Base-by-base conservation (phyloP, 2,797 vertebrate genomes). In the Sciurus vulgaris region DNA sequence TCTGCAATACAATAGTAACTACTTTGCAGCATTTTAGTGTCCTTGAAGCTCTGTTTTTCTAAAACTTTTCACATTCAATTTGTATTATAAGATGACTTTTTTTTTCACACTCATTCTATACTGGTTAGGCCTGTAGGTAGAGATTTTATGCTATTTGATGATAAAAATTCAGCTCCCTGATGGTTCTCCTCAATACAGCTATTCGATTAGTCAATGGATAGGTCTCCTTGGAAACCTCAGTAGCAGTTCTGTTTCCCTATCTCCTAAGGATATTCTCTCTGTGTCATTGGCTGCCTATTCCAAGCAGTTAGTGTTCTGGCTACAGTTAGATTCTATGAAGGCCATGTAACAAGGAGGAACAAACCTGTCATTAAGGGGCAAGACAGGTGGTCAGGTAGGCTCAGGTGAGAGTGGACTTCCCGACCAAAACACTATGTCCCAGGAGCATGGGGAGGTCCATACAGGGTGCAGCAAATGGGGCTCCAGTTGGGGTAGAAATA, bases 61-160 rank as follows among this genome's bases (percentile, higher is more conserved):
- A 86, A 94, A 90, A 70, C 30, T 86, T 92, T 38, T 95, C 77
- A 86, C 2, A 2, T 69, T 87, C 72, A 56, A 33, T 89, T 84
- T 88, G 74, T 74, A 56, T 67, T 33, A 38, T 54, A 63, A 83
- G 38, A 17, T 89, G 54, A n/a, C 1, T 96, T 89, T 88, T 88
- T 88, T 38, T 47, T 59, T 93, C 54, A 5, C n/a, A 93, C 41
- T 92, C 41, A 47, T 63, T 63, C 14, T 86, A 70, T 28, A 13
- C n/a, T 79, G 47, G 15, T 20, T 51, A 78, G 86, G 24, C 54
- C 33, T 84, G 61, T 84, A 47, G 11, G 77, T 94, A 56, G 61
- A 86, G 73, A 88, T 70, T 86, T 91, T 91, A 65, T 49, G 30
- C 41, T 84, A n/a, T 86, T 92, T 44, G 63, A 26, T 88, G 51